phyloP scores from a whole-genome alignment of 2,888 invertebrate species.

The Nymphalis polychloros region DNA sequence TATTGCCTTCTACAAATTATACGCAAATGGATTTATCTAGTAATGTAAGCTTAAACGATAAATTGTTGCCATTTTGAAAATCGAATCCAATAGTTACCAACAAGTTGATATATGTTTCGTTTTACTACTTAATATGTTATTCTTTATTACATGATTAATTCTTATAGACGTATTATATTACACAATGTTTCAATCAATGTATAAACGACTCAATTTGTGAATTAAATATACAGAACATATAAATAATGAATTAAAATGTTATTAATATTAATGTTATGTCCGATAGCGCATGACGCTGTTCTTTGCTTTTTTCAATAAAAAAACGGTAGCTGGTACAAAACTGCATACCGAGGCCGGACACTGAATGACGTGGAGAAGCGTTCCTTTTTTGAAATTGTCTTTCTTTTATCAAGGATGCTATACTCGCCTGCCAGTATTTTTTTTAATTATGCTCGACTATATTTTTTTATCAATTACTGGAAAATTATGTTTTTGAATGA shows the following conservation, averaged over 20 bases:
- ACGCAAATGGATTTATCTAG: constrained; percentile 11
- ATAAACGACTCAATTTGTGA: constrained; percentile 67
- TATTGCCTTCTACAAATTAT: constrained; percentile 7
- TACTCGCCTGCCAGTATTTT: constrained; percentile 32
- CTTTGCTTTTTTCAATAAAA: constrained; percentile 63
- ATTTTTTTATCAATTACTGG: constrained; percentile 3
- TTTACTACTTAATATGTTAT: too few relatives aligned
- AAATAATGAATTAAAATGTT: constrained; percentile 60
- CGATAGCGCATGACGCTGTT: constrained; percentile 67
- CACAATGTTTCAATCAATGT: constrained; percentile 52
- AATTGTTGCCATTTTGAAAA: not conserved
- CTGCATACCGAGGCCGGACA: constrained; percentile 64
- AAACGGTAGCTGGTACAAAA: constrained; percentile 68
- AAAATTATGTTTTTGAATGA: constrained; percentile 1
- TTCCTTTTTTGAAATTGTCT: constrained; percentile 49
- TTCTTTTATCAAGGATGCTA: constrained; percentile 45
- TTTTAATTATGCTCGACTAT: constrained; percentile 26
- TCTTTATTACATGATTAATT: too few relatives aligned
- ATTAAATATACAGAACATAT: constrained; percentile 58
- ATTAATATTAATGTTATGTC: constrained; percentile 68
- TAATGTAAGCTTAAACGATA: not conserved
- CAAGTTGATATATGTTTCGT: too few relatives aligned
- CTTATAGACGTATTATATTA: constrained; percentile 1
- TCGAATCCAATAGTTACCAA: too few relatives aligned
- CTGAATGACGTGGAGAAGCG: constrained; percentile 63